A percentile compares a stretch with the other conserved stretches of the same genome.
phyloP scores from a whole-genome alignment of 2,113 vertebrate species.

The Anoura caudifer region DNA sequence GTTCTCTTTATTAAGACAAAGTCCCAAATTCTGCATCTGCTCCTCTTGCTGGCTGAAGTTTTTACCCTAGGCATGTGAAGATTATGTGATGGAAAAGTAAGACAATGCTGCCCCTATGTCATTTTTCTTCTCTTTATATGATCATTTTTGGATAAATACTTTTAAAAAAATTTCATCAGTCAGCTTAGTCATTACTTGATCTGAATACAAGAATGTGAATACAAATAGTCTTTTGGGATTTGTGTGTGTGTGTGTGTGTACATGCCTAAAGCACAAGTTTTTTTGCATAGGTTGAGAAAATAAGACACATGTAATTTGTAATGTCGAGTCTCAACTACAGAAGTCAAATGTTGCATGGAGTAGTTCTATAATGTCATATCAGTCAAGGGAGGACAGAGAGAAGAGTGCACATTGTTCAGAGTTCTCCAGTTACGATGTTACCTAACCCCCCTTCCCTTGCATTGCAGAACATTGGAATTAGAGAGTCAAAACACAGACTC shows the following conservation, averaged over 20 bases:
- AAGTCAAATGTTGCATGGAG: neutral
- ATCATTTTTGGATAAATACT: slow-evolving; percentile 65
- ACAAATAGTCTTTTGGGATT: neutral
- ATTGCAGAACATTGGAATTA: slow-evolving; percentile 36
- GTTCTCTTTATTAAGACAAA: slow-evolving; percentile 62
- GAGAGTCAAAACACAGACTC: slow-evolving; percentile 61
- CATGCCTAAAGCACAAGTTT: neutral
- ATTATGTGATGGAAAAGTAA: slow-evolving; percentile 47
- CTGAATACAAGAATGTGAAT: neutral
- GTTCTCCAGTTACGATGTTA: neutral
- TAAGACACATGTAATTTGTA: slow-evolving; percentile 4
- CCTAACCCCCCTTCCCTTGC: neutral
- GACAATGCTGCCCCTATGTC: slow-evolving; percentile 58
- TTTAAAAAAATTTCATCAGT: slow-evolving; percentile 52
- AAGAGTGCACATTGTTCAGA: neutral
- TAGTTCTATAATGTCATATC: neutral
- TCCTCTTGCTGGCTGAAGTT: slow-evolving; percentile 49
- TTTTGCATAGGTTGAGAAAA: slow-evolving; percentile 51
- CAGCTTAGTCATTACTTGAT: slow-evolving; percentile 63
- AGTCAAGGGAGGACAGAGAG: neutral
- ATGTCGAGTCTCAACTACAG: neutral
- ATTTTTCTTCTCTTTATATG: slow-evolving; percentile 64
- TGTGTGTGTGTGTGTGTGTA: rapidly evolving
- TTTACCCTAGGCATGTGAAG: slow-evolving; percentile 39
- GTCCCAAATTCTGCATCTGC: neutral